Evolutionary conservation across 2,113 vertebrate species (phyloP), one percentile per base, ranked within the genome.

Genomic region (Callithrix jacchus): DNA sequence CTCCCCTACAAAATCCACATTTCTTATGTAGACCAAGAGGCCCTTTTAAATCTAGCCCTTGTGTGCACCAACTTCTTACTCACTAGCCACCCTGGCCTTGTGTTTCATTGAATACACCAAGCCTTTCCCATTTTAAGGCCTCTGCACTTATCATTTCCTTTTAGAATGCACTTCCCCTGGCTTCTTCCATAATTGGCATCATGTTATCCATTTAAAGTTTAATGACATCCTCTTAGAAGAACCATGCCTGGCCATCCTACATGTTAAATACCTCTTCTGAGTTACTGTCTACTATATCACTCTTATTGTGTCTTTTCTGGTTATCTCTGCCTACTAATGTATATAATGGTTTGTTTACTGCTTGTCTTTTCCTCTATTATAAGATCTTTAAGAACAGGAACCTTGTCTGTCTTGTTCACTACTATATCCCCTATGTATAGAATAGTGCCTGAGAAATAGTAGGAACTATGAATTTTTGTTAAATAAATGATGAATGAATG

Each of bases 251-350:
- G 23, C 58, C 16, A 79, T 58, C 35, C 23, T 86, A 2, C 47
- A 8, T 52, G 42, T 90, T 83, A 94, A 93, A 70, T 47, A 80
- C 20, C 16, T 96, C 68, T 91, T 71, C 49, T n/a, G 84, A 58
- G 20, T 80, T 81, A 92, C 52, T 61, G 20, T 45, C 5, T 42
- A 64, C 20, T 30, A 20, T 40, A 20, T 74, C 14, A 42, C 27
- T 79, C 20, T 91, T 82, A 70, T 0, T 87, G 0, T 87, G 20
- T 52, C 18, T 68, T 86, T 91, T n/a, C 18, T 88, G 13, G 40
- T 54, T 93, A 9, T 52, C 37, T 81, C n/a, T 66, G 9, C 16
- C 66, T 88, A 70, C 58, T 12, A 70, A 61, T 5, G 37, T 84
- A 79, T 68, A 58, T 56, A 32, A 8, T 80, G 7, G 11, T 83